These are phyloP conservation scores for Pomphorhynchus laevis DNA, from an alignment of 1,140 invertebrate species.

Conservation along the genomic window DNA sequence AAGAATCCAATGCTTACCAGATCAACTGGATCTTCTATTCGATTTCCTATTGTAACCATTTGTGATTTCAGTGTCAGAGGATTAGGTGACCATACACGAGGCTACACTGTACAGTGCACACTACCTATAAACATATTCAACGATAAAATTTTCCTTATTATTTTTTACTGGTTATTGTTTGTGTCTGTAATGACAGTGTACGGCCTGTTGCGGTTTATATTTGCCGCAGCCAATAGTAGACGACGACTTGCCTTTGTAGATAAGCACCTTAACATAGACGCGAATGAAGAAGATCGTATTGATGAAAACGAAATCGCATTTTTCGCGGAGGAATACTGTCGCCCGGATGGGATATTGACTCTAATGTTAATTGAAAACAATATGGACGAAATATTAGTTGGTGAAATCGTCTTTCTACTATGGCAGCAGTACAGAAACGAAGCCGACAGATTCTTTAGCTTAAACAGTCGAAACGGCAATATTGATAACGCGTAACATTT, in stretches of 20 bases:
- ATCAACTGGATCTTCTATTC: conserved; percentile 14
- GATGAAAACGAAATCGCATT: conserved; percentile 15
- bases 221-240: conserved; percentile 10
- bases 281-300: conserved; percentile 15
- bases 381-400: conserved; percentile 23
- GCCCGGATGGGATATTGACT: conserved; percentile 23
- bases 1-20: conserved; percentile 1
- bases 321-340: conserved; percentile 23
- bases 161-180: conserved; percentile 26
- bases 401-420: conserved; percentile 22
- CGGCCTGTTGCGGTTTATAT: conserved; percentile 18
- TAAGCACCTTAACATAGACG: conserved; percentile 19
- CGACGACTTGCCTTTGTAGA: conserved; percentile 18
- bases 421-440: conserved; percentile 20
- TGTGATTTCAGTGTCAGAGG: conserved; percentile 25
- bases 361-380: conserved; percentile 23
- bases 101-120: conserved; percentile 24
- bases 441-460: conserved; percentile 16
- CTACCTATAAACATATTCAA: conserved; percentile 26
- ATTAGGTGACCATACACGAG: conserved; percentile 21
- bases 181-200: conserved; percentile 21
- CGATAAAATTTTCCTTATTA: conserved; percentile 25
- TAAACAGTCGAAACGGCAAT: too few species aligned
- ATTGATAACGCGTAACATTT: too few species aligned
- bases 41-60: conserved; percentile 24